phyloP scores from a whole-genome alignment of 2,113 vertebrate species.

The Tonatia bakeri region DNA sequence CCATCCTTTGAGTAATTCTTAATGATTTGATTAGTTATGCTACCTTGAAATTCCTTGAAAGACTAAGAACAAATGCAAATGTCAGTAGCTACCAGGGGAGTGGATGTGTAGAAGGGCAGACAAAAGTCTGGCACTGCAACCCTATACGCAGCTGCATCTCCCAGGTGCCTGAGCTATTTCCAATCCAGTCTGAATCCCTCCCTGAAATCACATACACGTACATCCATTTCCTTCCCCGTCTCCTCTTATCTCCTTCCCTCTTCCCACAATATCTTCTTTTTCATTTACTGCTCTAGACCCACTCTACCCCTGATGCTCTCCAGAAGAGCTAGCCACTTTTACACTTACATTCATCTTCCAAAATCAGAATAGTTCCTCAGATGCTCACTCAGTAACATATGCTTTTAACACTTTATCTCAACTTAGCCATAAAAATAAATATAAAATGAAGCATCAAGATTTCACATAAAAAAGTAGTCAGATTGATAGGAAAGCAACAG shows the following conservation, averaged over 20 bases:
- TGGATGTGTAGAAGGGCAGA: neutral
- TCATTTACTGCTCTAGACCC: neutral
- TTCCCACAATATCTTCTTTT: neutral
- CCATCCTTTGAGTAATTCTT: neutral
- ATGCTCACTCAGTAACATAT: neutral
- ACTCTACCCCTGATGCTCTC: neutral
- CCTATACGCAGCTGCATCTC: neutral
- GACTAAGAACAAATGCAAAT: neutral
- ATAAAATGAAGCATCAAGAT: slow-evolving; percentile 44
- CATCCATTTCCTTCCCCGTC: neutral
- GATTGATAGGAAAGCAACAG: slow-evolving; percentile 10
- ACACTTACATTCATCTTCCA: neutral
- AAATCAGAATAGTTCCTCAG: slow-evolving; percentile 3
- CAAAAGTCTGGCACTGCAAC: neutral
- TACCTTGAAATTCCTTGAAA: slow-evolving; percentile 11
- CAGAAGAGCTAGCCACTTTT: neutral
- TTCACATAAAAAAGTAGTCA: neutral
- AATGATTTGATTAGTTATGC: neutral
- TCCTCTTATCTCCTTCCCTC: neutral
- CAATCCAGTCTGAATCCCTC: neutral
- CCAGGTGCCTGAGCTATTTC: neutral
- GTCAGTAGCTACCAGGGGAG: neutral
- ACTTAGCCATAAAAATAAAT: slow-evolving; percentile 11
- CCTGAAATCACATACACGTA: neutral
- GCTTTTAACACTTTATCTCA: slow-evolving; percentile 32